Evolutionary conservation across 2,797 vertebrate species (phyloP).

Genomic region (Chaenodraco wilsoni): DNA sequence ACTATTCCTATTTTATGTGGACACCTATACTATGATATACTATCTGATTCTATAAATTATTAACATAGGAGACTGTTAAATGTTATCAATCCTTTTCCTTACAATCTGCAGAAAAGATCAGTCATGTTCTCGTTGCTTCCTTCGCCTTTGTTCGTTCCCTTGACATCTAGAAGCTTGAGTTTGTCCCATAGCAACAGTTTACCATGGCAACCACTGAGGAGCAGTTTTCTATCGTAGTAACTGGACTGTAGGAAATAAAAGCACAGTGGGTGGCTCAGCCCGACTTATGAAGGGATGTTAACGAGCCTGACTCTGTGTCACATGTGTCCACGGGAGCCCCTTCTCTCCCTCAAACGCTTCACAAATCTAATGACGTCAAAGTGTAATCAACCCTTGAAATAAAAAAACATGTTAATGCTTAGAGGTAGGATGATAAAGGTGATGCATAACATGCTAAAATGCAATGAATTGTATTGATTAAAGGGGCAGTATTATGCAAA

Average conservation of each 20-base stretch:
- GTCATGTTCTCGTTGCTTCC: constrained; percentile 8
- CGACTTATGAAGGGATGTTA: constrained; percentile 43
- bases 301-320: constrained; percentile 35
- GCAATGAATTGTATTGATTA: constrained; percentile 3
- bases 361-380: constrained; percentile 17
- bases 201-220: constrained; percentile 73
- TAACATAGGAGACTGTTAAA: neutral
- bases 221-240: constrained; percentile 51
- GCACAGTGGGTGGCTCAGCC: constrained; percentile 47
- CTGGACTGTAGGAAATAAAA: constrained; percentile 49
- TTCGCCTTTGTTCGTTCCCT: constrained; percentile 16
- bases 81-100: neutral
- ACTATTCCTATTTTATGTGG: neutral
- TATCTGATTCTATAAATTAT: neutral
- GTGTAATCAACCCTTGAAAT: constrained; percentile 26
- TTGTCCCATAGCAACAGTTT: constrained; percentile 55
- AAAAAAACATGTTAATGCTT: constrained; percentile 14
- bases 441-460: neutral
- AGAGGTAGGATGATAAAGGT: neutral
- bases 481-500: neutral
- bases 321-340: constrained; percentile 49
- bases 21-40: neutral
- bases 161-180: constrained; percentile 29
- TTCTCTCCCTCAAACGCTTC: constrained; percentile 4
- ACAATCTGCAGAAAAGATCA: constrained; percentile 9